Evolutionary conservation across 2,797 vertebrate genomes (phyloP), one percentile per base, ranked within the genome.

Genomic region (Pseudochirops corinnae): DNA sequence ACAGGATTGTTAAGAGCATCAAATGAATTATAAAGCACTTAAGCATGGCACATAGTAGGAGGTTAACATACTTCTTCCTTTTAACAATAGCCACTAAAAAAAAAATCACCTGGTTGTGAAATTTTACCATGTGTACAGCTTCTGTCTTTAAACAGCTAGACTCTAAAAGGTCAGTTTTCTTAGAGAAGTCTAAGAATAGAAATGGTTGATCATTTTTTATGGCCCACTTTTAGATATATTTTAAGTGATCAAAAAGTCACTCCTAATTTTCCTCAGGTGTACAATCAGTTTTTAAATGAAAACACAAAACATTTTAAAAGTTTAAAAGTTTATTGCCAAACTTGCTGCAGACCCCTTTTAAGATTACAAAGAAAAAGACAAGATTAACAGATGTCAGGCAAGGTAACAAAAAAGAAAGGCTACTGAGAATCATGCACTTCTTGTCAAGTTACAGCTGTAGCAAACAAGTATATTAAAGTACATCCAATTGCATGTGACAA

Each of bases 261-360:
- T 90, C 56, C 26, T 39, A 93, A 96, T 60, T 94, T 52, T n/a
- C 50, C 26, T 31, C 33, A 4, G 62, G 3, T 56, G 18, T 52
- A 56, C 4, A 93, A 94, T 87, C 18, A 57, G 39, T 56, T 91
- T 56, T 96, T 46, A 95, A 98, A 96, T 95, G 82, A 98, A 97
- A 97, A 96, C 96, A 95, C 97, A 97, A 95, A 93, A 93, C 58
- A 93, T 60, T 95, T 99, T 97, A 97, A 98, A 99, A 98, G 97
- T 98, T 97, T 97, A 96, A 93, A 98, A 98, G 95, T 99, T 99
- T 99, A 99, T 99, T 99, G 98, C 96, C 96, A 98, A 98, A 98
- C 93, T 96, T 98, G 96, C 97, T 97, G 96, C 96, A 98, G 98
- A 97, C 94, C 92, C 67, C 90, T 96, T 95, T 96, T 67, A 29